phyloP scores from a whole-genome alignment of 2,113 vertebrate genomes.

The Ibidorhyncha struthersii region DNA sequence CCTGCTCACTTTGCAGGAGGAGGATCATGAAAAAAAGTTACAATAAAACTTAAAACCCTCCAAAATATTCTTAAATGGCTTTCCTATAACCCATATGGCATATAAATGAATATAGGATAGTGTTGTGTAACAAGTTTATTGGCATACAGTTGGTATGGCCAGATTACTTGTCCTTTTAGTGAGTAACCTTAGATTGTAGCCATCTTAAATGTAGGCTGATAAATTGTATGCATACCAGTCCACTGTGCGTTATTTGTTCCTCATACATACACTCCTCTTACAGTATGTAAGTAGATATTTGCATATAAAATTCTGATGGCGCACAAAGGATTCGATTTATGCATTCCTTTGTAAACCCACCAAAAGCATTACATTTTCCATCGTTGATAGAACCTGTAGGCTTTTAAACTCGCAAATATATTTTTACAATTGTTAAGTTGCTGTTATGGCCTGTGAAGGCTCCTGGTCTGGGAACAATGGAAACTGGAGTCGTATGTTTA shows the following conservation, averaged over 20 bases:
- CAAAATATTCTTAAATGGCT: conserved; percentile 19
- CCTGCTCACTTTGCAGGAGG: not conserved
- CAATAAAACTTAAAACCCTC: conserved; percentile 31
- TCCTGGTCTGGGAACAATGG: conserved; percentile 36
- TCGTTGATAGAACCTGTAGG: not conserved
- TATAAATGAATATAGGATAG: conserved; percentile 33
- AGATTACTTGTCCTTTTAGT: conserved; percentile 25
- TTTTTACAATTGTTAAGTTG: conserved; percentile 59
- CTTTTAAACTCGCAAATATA: conserved; percentile 42
- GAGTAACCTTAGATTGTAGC: conserved; percentile 36
- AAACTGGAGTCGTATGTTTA: conserved; percentile 62
- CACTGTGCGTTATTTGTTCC: not conserved
- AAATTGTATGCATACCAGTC: not conserved
- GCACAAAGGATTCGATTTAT: conserved; percentile 1
- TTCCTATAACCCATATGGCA: conserved; percentile 35
- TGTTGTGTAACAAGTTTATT: conserved; percentile 16
- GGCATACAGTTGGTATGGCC: conserved; percentile 5
- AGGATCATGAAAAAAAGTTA: not conserved
- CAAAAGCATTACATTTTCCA: not conserved
- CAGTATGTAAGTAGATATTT: conserved; percentile 23
- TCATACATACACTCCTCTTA: not conserved
- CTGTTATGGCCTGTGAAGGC: conserved; percentile 30
- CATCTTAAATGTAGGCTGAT: not conserved
- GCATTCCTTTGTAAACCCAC: conserved; percentile 5
- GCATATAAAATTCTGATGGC: conserved; percentile 15